These are phyloP conservation scores for Emberiza fucata DNA, from an alignment of 2,113 vertebrate genomes.

Conservation along the genomic window DNA sequence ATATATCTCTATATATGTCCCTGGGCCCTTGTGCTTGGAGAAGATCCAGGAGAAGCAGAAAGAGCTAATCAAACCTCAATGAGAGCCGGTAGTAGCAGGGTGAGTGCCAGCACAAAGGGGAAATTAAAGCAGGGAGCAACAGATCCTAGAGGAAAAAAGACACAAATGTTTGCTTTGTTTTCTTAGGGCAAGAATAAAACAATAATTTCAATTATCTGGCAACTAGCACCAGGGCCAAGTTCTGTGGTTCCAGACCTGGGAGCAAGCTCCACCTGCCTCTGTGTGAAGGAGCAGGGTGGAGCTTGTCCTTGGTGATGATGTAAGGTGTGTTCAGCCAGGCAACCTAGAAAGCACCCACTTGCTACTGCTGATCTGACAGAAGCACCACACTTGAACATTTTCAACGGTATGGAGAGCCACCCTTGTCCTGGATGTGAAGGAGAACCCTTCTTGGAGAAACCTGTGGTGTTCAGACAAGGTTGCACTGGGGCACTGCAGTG, in stretches of 20 bases:
- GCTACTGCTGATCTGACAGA: not conserved
- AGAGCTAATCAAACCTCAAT: conserved; percentile 53
- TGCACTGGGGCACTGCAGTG: not conserved
- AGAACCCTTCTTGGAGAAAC: not conserved
- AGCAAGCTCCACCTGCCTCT: not conserved
- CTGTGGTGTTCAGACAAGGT: not conserved
- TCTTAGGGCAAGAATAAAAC: not conserved
- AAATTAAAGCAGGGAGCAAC: conserved; percentile 19
- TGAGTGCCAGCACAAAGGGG: not conserved
- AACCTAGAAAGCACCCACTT: not conserved
- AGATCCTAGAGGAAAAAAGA: not conserved
- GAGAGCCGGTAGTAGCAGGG: conserved; percentile 40
- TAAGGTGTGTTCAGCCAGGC: not conserved
- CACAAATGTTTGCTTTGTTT: not conserved
- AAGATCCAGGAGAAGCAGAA: conserved; percentile 58
- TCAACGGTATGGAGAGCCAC: not conserved
- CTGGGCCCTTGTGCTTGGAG: conserved; percentile 46
- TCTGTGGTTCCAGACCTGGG: not conserved
- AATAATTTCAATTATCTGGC: not conserved
- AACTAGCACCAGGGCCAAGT: not conserved
- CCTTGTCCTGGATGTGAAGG: not conserved
- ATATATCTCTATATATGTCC: conserved; percentile 62
- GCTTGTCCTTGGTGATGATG: not conserved
- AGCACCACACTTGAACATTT: not conserved
- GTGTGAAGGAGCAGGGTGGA: not conserved